phyloP scores from a whole-genome alignment of 23 tunicate species.

The Phallusia fumigata region DNA sequence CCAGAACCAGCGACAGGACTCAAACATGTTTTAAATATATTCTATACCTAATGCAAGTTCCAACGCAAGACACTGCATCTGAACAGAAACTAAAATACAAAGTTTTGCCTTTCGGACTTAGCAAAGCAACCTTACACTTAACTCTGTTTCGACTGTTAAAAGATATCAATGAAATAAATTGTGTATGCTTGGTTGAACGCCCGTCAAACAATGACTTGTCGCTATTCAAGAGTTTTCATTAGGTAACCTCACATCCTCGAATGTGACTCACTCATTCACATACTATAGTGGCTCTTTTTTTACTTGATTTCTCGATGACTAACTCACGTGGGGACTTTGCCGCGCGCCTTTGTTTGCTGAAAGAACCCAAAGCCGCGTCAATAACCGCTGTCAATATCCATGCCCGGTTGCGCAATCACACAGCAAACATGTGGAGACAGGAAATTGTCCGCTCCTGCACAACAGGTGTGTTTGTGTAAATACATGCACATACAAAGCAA shows the following conservation, averaged over 20 bases:
- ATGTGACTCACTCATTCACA: not conserved
- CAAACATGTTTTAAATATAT: too few relatives aligned
- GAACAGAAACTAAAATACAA: too few relatives aligned
- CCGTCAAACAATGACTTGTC: slow-evolving; percentile 6
- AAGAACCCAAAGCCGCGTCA: not conserved
- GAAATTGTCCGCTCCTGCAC: not conserved
- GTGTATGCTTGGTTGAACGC: not conserved
- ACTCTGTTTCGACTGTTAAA: too few relatives aligned
- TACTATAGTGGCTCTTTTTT: not conserved
- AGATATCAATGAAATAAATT: not conserved
- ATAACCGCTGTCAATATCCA: slow-evolving; percentile 5
- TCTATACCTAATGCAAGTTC: too few relatives aligned
- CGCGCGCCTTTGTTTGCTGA: slow-evolving; percentile 5
- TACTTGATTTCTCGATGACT: not conserved
- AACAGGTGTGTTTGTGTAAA: not conserved
- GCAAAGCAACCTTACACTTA: too few relatives aligned
- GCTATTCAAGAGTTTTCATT: slow-evolving; percentile 3
- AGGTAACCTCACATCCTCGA: not conserved
- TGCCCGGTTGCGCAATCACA: not conserved
- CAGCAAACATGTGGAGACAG: not conserved
- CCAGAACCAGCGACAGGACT: too few relatives aligned
- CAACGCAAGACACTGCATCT: too few relatives aligned
- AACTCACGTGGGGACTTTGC: slow-evolving; percentile 3
- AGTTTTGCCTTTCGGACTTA: too few relatives aligned
- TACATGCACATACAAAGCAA: not conserved